Evolutionary conservation across 2,797 vertebrate species (phyloP).

Genomic region (Sphenodon punctatus): DNA sequence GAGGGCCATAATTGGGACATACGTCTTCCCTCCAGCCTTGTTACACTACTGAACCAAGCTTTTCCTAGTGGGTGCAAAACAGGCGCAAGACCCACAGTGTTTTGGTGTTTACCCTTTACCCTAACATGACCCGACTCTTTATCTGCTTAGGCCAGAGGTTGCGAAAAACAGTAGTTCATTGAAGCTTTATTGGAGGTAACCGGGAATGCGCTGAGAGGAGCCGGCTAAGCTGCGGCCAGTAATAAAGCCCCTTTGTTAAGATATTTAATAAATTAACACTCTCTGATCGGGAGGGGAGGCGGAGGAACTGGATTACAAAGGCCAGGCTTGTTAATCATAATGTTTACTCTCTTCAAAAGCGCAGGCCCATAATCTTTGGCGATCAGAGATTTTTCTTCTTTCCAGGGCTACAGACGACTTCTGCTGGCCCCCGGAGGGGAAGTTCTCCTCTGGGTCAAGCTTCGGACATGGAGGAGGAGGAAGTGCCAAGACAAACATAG

Average conservation of each 20-base stretch:
- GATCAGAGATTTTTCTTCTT: conserved; percentile 18
- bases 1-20: too few species aligned
- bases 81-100: conserved; percentile 39
- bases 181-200: conserved; percentile 62
- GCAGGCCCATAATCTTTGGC: conserved; percentile 28
- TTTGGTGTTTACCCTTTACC: conserved; percentile 56
- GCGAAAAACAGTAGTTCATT: conserved; percentile 64
- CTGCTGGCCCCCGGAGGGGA: conserved; percentile 29
- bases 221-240: conserved; percentile 50
- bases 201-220: conserved; percentile 48
- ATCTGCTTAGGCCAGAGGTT: conserved; percentile 60
- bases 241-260: conserved; percentile 69
- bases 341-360: conserved; percentile 48
- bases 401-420: conserved; percentile 12
- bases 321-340: conserved; percentile 45
- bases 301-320: conserved; percentile 58
- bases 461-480: conserved; percentile 36
- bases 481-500: conserved; percentile 51
- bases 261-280: conserved; percentile 70
- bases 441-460: conserved; percentile 34
- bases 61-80: not conserved
- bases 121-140: conserved; percentile 45
- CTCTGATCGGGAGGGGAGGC: not conserved
- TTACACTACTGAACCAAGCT: too few species aligned
- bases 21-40: too few species aligned